A percentile compares a stretch with the other conserved stretches of the same genome.
Evolutionary conservation across 2,113 vertebrate genomes (phyloP).

Genomic region (Octodon degus): DNA sequence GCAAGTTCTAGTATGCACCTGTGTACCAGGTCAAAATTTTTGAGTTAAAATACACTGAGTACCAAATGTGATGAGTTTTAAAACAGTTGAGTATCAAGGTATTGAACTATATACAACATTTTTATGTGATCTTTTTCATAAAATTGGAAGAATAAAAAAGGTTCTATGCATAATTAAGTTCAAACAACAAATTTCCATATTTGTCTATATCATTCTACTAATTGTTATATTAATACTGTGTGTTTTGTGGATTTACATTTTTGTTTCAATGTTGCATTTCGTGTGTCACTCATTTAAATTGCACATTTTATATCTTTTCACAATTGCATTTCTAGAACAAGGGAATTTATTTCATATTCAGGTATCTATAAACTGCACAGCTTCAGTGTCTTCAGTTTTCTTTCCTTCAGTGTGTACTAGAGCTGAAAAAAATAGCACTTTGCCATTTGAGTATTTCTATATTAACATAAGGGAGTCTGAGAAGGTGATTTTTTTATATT

Average conservation of each 20-base stretch:
- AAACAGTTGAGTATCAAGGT: background rate
- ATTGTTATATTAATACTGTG: slow-evolving; percentile 20
- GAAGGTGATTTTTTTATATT: slow-evolving; percentile 24
- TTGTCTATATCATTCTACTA: background rate
- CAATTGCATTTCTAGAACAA: background rate
- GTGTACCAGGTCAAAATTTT: background rate
- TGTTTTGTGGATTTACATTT: background rate
- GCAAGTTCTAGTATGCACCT: background rate
- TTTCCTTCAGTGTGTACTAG: background rate
- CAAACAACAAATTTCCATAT: background rate
- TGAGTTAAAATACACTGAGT: background rate
- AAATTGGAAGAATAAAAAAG: slow-evolving; percentile 37
- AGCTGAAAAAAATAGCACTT: background rate
- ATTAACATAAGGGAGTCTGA: slow-evolving; percentile 38
- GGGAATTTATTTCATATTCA: background rate
- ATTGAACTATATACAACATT: background rate
- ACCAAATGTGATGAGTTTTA: background rate
- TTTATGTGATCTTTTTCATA: background rate
- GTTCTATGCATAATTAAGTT: background rate
- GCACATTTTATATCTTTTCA: background rate
- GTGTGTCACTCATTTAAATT: background rate
- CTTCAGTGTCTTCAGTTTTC: background rate
- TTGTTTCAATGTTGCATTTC: background rate
- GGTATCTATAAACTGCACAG: background rate
- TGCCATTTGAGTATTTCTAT: background rate